Conservation (phyloP, 1,140 invertebrate genomes). For the Solen grandis region DNA sequence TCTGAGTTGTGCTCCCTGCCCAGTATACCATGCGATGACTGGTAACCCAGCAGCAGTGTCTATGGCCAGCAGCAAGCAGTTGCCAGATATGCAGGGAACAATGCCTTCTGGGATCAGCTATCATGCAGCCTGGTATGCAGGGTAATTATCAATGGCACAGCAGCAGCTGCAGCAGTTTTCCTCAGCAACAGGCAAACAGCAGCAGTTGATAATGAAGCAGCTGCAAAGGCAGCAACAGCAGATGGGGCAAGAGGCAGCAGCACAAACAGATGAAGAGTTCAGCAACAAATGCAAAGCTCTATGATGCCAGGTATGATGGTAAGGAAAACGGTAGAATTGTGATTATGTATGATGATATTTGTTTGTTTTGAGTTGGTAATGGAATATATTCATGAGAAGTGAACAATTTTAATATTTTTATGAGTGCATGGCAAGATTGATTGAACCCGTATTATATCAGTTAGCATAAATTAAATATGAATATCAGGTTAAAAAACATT, state of each 20-base stretch:
- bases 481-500: no score
- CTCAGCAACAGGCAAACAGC: constrained; percentile 44
- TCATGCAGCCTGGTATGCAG: not conserved
- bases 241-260: constrained; percentile 44
- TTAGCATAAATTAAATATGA: no score
- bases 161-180: constrained; percentile 29
- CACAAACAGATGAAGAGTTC: constrained; percentile 43
- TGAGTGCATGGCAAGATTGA: no score
- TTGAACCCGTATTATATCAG: no score
- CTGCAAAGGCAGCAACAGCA: constrained; percentile 43
- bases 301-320: constrained; percentile 27
- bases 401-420: no score
- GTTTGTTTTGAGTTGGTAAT: no score
- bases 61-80: constrained; percentile 13
- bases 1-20: not conserved
- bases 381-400: no score
- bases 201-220: constrained; percentile 46
- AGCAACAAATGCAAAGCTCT: constrained; percentile 33
- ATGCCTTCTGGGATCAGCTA: no score
- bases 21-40: not conserved
- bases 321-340: no score
- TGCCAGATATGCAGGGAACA: no score
- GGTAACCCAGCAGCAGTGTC: constrained; percentile 23
- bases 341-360: no score
- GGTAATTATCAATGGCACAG: not conserved